phyloP scores from a whole-genome alignment of 1,140 invertebrate species.

The Cydia fagiglandana region DNA sequence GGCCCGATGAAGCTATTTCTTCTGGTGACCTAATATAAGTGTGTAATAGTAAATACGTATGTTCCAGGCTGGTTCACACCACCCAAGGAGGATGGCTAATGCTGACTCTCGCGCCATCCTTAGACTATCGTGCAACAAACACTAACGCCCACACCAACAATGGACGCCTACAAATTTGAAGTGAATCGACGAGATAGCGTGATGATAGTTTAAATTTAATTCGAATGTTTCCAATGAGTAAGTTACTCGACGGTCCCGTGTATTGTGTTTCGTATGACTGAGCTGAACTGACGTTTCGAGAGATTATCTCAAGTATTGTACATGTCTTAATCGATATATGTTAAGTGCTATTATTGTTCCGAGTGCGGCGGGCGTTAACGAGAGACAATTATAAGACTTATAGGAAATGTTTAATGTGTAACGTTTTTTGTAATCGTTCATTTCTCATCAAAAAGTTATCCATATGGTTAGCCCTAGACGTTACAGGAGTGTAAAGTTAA shows the following conservation, averaged over 20 bases:
- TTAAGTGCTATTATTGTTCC: conserved; percentile 72
- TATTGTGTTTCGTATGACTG: conserved; percentile 48
- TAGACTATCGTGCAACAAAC: conserved; percentile 61
- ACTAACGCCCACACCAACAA: conserved; percentile 52
- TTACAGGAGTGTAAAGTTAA: conserved; percentile 74
- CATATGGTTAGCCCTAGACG: conserved; percentile 72
- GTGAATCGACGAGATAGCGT: conserved; percentile 50
- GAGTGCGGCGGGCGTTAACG: conserved; percentile 56
- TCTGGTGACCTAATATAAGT: neutral
- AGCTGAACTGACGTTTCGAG: conserved; percentile 45
- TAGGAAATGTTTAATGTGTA: conserved; percentile 77
- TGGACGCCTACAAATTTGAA: conserved; percentile 50
- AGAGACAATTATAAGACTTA: conserved; percentile 76
- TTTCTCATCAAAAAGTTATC: conserved; percentile 71
- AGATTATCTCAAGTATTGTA: conserved; percentile 55
- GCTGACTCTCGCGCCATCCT: conserved; percentile 44
- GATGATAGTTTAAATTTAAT: conserved; percentile 36
- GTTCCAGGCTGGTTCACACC: conserved; percentile 91
- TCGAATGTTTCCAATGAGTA: conserved; percentile 50
- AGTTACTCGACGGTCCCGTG: conserved; percentile 39
- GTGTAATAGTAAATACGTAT: conserved; percentile 31
- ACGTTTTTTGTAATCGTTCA: conserved; percentile 78
- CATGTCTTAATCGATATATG: conserved; percentile 55
- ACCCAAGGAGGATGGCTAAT: conserved; percentile 93
- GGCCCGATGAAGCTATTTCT: too few relatives aligned